Evolutionary conservation across 2,797 vertebrate species (phyloP).

Genomic region (Fratercula arctica): DNA sequence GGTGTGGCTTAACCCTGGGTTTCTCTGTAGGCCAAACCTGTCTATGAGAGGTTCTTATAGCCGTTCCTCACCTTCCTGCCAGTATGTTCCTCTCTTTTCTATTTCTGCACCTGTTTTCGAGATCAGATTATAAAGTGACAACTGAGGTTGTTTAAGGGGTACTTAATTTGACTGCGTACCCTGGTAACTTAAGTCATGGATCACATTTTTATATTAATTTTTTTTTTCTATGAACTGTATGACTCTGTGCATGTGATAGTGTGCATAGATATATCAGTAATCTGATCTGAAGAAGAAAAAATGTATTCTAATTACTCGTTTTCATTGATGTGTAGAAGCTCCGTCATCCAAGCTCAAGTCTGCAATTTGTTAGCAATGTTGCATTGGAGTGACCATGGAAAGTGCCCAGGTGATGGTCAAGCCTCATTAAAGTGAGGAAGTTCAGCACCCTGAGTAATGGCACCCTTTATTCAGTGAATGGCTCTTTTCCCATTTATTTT

Average conservation of each 20-base stretch:
- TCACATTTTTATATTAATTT: neutral
- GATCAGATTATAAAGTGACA: neutral
- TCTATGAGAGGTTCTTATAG: neutral
- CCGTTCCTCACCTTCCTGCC: neutral
- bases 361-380: neutral
- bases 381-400: neutral
- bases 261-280: neutral
- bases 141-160: neutral
- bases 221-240: neutral
- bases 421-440: neutral
- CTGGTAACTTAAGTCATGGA: neutral
- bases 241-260: neutral
- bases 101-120: neutral
- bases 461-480: neutral
- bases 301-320: neutral
- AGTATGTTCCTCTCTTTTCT: neutral
- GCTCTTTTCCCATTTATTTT: neutral
- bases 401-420: neutral
- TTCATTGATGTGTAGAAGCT: neutral
- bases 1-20: neutral
- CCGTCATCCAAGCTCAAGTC: neutral
- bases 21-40: neutral
- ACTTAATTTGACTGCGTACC: neutral
- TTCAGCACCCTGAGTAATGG: neutral
- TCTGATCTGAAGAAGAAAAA: neutral